Evolutionary conservation across 2,888 invertebrate species (phyloP).

Genomic region (Dryadula phaetusa): DNA sequence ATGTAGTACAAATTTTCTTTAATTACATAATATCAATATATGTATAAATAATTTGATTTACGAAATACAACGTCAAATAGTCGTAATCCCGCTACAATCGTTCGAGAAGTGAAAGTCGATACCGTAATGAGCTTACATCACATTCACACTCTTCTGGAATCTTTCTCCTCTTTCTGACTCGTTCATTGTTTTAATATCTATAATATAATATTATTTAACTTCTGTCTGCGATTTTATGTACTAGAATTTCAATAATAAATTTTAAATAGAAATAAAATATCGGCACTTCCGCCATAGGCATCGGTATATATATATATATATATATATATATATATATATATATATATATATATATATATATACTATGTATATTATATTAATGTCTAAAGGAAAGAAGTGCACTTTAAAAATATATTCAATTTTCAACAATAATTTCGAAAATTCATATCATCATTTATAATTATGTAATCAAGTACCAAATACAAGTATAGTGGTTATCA

Average conservation of each 20-base stretch:
- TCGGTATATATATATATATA: no score
- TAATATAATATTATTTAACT: not conserved
- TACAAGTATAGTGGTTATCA: no score
- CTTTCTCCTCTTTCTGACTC: constrained; percentile 5
- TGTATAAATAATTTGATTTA: not conserved
- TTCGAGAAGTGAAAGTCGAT: constrained; percentile 45
- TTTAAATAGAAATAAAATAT: not conserved
- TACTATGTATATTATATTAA: no score
- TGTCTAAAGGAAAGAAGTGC: no score
- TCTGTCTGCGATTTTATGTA: not conserved
- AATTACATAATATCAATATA: not conserved
- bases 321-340: no score
- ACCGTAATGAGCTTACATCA: constrained; percentile 44
- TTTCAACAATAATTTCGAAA: no score
- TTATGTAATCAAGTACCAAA: no score
- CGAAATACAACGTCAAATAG: constrained; percentile 9
- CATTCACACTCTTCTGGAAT: constrained; percentile 18
- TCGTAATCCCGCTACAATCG: constrained; percentile 18
- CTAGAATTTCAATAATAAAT: not conserved
- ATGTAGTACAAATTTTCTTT: no score
- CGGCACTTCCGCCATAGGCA: no score
- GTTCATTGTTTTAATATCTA: constrained; percentile 6
- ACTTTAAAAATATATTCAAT: no score
- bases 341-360: no score
- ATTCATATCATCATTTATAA: no score